A percentile compares a stretch with the other conserved stretches of the same genome.
Evolutionary conservation across 2,113 vertebrate species (phyloP).

Genomic region (Meles meles): DNA sequence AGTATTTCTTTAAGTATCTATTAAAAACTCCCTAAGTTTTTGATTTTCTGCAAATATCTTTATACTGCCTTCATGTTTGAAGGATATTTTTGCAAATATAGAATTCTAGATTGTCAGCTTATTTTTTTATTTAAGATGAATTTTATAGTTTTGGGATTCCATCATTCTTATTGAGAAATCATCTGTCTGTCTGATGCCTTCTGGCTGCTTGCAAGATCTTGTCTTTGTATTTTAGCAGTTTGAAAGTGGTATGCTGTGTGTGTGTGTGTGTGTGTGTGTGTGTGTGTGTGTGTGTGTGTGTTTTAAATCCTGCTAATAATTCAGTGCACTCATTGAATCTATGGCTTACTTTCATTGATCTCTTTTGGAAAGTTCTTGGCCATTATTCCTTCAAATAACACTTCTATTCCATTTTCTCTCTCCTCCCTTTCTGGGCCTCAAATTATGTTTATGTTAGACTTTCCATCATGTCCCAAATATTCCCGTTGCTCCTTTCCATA

Average conservation of each 20-base stretch:
- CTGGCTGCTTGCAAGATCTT: neutral
- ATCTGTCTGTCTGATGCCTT: neutral
- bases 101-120: neutral
- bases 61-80: neutral
- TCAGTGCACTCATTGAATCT: neutral
- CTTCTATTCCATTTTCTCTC: neutral
- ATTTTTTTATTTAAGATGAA: constrained; percentile 13
- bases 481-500: neutral
- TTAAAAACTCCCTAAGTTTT: neutral
- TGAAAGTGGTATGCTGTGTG: neutral
- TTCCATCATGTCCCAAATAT: neutral
- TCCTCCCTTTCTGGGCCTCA: neutral
- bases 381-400: neutral
- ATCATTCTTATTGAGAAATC: neutral
- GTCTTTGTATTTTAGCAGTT: neutral
- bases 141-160: neutral
- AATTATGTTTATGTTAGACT: neutral
- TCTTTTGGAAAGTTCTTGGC: neutral
- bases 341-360: constrained; percentile 9
- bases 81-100: neutral
- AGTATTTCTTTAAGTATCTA: neutral
- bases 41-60: neutral
- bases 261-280: too few species aligned
- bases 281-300: too few species aligned
- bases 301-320: neutral